Percentiles rank a stretch among this genome's conserved stretches.
Evolutionary conservation across 2,797 vertebrate genomes (phyloP).

Genomic region (Centroberyx gerrardi): DNA sequence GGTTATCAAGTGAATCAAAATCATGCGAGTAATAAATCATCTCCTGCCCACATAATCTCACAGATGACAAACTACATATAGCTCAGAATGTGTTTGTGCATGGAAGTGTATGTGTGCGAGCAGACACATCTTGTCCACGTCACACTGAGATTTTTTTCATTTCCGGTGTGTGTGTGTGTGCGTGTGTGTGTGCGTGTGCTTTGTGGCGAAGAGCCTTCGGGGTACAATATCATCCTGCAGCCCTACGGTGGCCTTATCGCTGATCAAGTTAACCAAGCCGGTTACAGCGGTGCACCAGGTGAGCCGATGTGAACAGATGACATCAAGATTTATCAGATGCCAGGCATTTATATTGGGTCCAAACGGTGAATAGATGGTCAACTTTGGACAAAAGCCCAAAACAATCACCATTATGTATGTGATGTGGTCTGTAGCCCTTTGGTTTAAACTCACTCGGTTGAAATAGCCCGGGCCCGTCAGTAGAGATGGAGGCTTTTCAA

Average conservation of each 20-base stretch:
- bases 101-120: conserved; percentile 22
- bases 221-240: conserved; percentile 59
- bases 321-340: conserved; percentile 39
- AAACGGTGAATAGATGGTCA: conserved; percentile 23
- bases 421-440: neutral
- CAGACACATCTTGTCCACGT: neutral
- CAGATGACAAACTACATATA: conserved; percentile 62
- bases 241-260: conserved; percentile 60
- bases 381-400: conserved; percentile 9
- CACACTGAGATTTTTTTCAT: conserved; percentile 49
- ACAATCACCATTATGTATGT: neutral
- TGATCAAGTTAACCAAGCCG: conserved; percentile 69
- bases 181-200: conserved; percentile 2
- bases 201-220: conserved; percentile 50
- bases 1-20: conserved; percentile 31
- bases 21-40: conserved; percentile 64
- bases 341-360: conserved; percentile 12
- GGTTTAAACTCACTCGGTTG: too few relatives aligned
- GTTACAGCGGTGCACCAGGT: conserved; percentile 61
- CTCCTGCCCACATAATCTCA: conserved; percentile 61
- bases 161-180: conserved; percentile 38
- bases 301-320: conserved; percentile 56
- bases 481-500: too few relatives aligned
- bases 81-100: conserved; percentile 58
- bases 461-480: too few relatives aligned